Conservation (phyloP, 92 coral and sea anemone species). For the Actinostola sp. region DNA sequence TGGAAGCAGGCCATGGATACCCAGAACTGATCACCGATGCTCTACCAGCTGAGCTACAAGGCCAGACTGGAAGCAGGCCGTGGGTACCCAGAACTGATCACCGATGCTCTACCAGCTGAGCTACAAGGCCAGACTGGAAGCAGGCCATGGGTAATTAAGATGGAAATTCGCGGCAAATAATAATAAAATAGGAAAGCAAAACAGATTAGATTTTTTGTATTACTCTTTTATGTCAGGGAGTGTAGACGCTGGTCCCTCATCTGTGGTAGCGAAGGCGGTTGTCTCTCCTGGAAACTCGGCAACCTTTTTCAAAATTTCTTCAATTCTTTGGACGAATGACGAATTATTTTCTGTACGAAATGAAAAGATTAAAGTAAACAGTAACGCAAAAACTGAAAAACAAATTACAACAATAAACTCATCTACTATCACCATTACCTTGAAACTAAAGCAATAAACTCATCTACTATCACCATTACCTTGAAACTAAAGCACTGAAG, state of each 20-base stretch:
- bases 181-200: no score
- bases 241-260: constrained; percentile 52
- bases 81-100: no score
- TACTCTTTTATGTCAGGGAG: constrained; percentile 18
- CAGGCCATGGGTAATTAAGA: no score
- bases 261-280: constrained; percentile 15
- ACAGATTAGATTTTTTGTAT: no score
- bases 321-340: constrained; percentile 29
- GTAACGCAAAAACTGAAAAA: neutral
- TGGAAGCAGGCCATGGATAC: no score
- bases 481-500: neutral
- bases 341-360: constrained; percentile 12
- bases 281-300: constrained; percentile 40
- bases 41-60: no score
- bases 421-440: neutral
- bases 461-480: neutral
- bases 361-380: neutral
- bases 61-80: no score
- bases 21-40: no score
- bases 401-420: neutral
- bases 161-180: no score
- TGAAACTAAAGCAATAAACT: neutral
- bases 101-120: no score
- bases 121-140: no score
- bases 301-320: constrained; percentile 57